Evolutionary conservation across 2,797 vertebrate species (phyloP), one percentile per base, ranked within the genome.

Genomic region (Gallirallus australis): DNA sequence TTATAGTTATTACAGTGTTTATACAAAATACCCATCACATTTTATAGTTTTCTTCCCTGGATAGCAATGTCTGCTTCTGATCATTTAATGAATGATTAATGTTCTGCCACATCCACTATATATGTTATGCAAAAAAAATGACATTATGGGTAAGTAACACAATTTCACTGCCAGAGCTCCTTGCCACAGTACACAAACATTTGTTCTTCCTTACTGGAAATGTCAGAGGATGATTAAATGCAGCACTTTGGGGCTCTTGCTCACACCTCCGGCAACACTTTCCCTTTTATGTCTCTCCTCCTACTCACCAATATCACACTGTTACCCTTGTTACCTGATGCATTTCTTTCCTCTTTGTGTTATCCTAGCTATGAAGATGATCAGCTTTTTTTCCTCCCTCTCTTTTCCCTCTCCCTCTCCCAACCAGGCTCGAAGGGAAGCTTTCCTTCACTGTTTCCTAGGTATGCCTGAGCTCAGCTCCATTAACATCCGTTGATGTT

Each of bases 191-290:
- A 95, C 80, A 84, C 88, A 94, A 94, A 93, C 86, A 90, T 60
- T 90, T 83, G 19, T 94, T 96, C 80, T 91, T 91, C 79, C 87
- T 66, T 61, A 48, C 39, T 82, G 80, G 76, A 95, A 94, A 89
- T 86, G 83, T 84, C 86, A 95, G 64, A 28, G 35, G 25, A 77
- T 94, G 77, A 86, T 86, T 94, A 89, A 93, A 95, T 24, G 4
- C 83, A 92, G 68, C 52, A 40, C 42, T 82, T 39, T 24, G n/a
- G 11, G 37, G 56, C 82, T 84, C 73, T 76, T 90, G 54, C 92
- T 96, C 70, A 72, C 50, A 83, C 71, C 56, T 92, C 77, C 0
- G 0, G 50, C 78, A 85, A 39, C 81, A 39, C 75, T 77, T 85
- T 50, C 39, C 15, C 40, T 66, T 76, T 90, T 86, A 52, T 77